These are phyloP conservation scores for Drosophila recens DNA, from an alignment of 2,888 invertebrate species.

Conservation along the genomic window DNA sequence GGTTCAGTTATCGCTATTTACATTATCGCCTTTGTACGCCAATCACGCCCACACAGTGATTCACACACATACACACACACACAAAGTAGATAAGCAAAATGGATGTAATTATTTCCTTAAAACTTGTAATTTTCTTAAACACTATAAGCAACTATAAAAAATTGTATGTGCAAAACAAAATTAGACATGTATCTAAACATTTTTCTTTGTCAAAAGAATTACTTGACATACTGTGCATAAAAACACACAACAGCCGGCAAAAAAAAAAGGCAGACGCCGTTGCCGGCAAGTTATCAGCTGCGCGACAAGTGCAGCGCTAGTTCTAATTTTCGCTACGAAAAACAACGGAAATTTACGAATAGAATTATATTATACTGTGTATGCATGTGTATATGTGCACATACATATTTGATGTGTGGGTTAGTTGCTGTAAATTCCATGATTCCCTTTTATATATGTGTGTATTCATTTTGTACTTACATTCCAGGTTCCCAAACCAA, in stretches of 20 bases:
- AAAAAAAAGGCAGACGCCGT: neutral
- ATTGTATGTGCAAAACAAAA: neutral
- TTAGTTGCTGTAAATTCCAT: neutral
- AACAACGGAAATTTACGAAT: conserved; percentile 38
- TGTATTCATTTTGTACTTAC: conserved; percentile 85
- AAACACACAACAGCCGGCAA: conserved; percentile 35
- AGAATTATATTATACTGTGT: neutral
- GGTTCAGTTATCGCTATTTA: no score
- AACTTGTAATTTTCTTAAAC: no score
- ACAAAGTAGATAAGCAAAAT: no score
- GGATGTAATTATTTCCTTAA: no score
- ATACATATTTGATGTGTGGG: neutral
- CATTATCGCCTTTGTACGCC: no score
- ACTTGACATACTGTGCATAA: neutral
- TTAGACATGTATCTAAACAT: neutral
- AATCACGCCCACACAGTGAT: no score
- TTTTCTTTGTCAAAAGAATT: neutral
- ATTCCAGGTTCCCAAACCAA: conserved; percentile 92
- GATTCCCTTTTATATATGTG: neutral
- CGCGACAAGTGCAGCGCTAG: conserved; percentile 8
- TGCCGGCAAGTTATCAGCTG: conserved; percentile 59
- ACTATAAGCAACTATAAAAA: neutral
- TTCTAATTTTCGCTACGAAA: conserved; percentile 10
- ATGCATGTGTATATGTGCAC: neutral
- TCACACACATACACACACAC: no score